Evolutionary conservation across 1,140 invertebrate species (phyloP).

Genomic region (Drosophila chauvacae): DNA sequence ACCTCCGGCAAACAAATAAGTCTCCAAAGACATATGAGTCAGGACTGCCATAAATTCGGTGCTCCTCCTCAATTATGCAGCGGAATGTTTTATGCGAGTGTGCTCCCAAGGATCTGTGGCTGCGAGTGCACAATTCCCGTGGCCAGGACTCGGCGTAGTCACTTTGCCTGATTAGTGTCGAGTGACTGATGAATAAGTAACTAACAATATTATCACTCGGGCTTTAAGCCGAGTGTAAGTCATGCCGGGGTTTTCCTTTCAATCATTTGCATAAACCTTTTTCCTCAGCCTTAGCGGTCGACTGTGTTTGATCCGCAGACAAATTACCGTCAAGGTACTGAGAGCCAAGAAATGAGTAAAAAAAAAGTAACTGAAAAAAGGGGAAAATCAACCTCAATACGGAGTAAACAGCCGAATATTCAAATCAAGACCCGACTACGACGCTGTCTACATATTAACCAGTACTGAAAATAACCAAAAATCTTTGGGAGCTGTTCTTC

Average conservation of each 20-base stretch:
- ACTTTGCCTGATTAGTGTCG: conserved; percentile 78
- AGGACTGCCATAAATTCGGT: conserved; percentile 73
- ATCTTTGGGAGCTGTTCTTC: conserved; percentile 14
- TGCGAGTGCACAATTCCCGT: conserved; percentile 64
- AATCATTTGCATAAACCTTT: conserved; percentile 65
- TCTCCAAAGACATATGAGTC: conserved; percentile 78
- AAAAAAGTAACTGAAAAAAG: conserved; percentile 14
- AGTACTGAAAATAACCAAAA: conserved; percentile 12
- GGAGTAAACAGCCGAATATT: conserved; percentile 32
- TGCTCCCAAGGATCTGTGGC: conserved; percentile 9
- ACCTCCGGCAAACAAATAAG: conserved; percentile 59
- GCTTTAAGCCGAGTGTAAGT: conserved; percentile 10
- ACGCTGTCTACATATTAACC: conserved; percentile 66
- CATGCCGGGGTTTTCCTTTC: conserved; percentile 9
- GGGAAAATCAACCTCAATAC: conserved; percentile 38
- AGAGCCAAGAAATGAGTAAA: neutral
- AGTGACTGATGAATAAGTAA: conserved; percentile 76
- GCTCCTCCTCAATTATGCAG: conserved; percentile 72
- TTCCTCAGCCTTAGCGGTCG: conserved; percentile 35
- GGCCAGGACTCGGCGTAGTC: conserved; percentile 56
- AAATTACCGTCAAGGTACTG: conserved; percentile 54
- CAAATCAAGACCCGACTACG: conserved; percentile 37
- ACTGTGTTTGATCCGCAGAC: conserved; percentile 66
- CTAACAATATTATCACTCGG: conserved; percentile 57
- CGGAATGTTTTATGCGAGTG: conserved; percentile 73